Evolutionary conservation across 1,140 invertebrate genomes (phyloP).

Genomic region (Psilanteris sp.): DNA sequence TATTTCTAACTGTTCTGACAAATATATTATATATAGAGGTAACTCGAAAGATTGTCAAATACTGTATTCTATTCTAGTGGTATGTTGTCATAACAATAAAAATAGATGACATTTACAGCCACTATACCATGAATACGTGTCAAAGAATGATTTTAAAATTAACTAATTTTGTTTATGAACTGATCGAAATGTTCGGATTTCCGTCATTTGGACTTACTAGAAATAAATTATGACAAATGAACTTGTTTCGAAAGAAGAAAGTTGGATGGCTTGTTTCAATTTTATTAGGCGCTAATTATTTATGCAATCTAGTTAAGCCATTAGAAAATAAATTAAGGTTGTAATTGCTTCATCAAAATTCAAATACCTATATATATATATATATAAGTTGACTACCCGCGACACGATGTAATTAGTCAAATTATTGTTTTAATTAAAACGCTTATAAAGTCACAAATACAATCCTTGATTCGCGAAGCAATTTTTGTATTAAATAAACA

Average conservation of each 20-base stretch:
- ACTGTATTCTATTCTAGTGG: constrained; percentile 53
- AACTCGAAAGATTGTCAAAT: constrained; percentile 47
- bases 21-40: constrained; percentile 35
- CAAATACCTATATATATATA: constrained; percentile 26
- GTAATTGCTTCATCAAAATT: constrained; percentile 45
- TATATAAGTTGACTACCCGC: constrained; percentile 41
- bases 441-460: no score
- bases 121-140: constrained; percentile 17
- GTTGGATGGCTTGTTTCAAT: no score
- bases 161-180: constrained; percentile 33
- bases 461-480: no score
- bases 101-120: constrained; percentile 45
- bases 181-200: constrained; percentile 17
- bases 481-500: no score
- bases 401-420: constrained; percentile 51
- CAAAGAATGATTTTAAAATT: constrained; percentile 35
- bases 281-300: no score
- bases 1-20: no score
- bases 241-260: not conserved
- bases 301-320: not conserved
- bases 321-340: constrained; percentile 29
- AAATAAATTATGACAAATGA: constrained; percentile 17
- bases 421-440: constrained; percentile 53
- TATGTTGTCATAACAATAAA: constrained; percentile 45
- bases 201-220: not conserved